phyloP scores from a whole-genome alignment of 2,797 vertebrate species.

The Chrosomus eos region DNA sequence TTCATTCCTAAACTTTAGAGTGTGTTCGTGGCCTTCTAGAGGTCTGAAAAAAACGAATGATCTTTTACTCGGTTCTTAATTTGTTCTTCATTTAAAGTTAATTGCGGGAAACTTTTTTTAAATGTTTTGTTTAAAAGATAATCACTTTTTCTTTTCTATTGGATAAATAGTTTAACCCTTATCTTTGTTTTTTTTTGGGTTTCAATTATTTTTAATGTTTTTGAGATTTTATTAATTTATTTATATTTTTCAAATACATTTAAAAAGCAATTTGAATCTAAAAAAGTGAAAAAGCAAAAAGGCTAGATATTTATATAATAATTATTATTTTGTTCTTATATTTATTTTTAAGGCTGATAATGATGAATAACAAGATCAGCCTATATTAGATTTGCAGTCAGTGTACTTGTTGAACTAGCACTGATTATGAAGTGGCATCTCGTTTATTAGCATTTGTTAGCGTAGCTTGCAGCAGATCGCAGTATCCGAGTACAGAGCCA shows the following conservation, averaged over 20 bases:
- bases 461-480: conserved; percentile 51
- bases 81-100: neutral
- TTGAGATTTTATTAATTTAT: neutral
- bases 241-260: neutral
- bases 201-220: neutral
- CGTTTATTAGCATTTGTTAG: conserved; percentile 10
- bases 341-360: neutral
- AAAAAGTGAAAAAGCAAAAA: neutral
- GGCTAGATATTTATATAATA: neutral
- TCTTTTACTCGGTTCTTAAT: neutral
- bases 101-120: neutral
- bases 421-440: conserved; percentile 37
- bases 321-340: neutral
- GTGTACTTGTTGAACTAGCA: conserved; percentile 13
- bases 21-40: too few species aligned
- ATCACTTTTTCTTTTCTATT: neutral
- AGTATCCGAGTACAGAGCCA: conserved; percentile 23
- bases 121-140: neutral
- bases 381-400: conserved; percentile 6
- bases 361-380: neutral
- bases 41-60: neutral
- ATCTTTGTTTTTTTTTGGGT: neutral
- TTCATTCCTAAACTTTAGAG: too few species aligned
- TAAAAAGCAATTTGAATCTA: too few species aligned
- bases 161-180: neutral